Evolutionary conservation across 2,797 vertebrate genomes (phyloP).

Genomic region (Hippoglossus hippoglossus): DNA sequence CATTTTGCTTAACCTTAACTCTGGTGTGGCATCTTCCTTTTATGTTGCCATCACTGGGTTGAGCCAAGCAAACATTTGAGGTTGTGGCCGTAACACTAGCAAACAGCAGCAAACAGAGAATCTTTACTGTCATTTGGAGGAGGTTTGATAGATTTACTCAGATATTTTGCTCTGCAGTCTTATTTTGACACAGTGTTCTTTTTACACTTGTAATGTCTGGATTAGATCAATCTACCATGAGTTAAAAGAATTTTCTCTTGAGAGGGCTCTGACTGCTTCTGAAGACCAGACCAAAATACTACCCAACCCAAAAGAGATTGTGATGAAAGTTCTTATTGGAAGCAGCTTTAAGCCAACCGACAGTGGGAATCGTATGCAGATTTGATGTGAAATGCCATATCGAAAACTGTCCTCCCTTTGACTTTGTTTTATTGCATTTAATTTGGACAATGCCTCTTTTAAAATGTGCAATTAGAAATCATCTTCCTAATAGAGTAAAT

Average conservation of each 20-base stretch:
- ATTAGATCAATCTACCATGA: conserved; percentile 63
- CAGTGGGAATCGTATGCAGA: conserved; percentile 57
- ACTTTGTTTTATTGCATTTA: conserved; percentile 59
- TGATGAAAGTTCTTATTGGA: conserved; percentile 75
- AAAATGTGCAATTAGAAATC: conserved; percentile 57
- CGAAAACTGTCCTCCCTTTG: conserved; percentile 48
- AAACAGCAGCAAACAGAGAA: not conserved
- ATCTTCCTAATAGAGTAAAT: conserved; percentile 34
- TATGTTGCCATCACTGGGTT: no score
- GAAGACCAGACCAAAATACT: conserved; percentile 69
- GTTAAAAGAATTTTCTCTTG: conserved; percentile 58
- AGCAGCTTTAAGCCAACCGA: conserved; percentile 68
- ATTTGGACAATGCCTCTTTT: conserved; percentile 48
- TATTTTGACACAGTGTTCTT: conserved; percentile 67
- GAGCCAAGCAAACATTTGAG: no score
- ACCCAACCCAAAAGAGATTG: conserved; percentile 58
- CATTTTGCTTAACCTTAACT: no score
- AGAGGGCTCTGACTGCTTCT: conserved; percentile 62
- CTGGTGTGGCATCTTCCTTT: no score
- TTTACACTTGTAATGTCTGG: conserved; percentile 71
- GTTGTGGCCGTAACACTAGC: no score
- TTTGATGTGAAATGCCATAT: conserved; percentile 61
- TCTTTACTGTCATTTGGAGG: conserved; percentile 49
- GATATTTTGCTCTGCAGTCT: conserved; percentile 54
- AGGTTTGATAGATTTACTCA: conserved; percentile 55